These are phyloP conservation scores for Heteractis magnifica DNA, from an alignment of 92 coral and sea anemone genomes.

Conservation along the genomic window DNA sequence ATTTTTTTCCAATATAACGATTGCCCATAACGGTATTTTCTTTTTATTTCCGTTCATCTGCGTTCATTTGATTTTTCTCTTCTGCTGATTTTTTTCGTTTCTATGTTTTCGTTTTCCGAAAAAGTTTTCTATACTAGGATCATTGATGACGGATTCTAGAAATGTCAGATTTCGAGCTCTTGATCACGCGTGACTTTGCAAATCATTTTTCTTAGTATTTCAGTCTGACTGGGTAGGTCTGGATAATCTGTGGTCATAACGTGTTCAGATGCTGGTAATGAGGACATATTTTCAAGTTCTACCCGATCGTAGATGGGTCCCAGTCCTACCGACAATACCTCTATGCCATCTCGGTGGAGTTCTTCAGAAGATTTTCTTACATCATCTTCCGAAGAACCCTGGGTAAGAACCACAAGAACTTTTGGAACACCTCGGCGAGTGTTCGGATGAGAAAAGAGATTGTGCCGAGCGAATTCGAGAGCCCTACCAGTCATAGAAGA, in stretches of 20 bases:
- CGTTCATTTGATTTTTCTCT: too few relatives aligned
- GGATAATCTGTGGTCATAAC: slow-evolving; percentile 51
- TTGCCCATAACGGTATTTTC: too few relatives aligned
- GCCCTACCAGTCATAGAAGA: slow-evolving; percentile 60
- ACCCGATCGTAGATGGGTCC: slow-evolving; percentile 48
- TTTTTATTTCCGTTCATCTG: too few relatives aligned
- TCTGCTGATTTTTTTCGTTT: not conserved
- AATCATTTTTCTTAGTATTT: slow-evolving; percentile 51
- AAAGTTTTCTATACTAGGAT: too few relatives aligned
- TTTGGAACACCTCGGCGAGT: slow-evolving; percentile 50
- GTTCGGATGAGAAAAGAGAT: slow-evolving; percentile 44
- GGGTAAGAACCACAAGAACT: slow-evolving; percentile 57
- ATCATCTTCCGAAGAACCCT: slow-evolving; percentile 51
- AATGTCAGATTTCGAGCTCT: slow-evolving; percentile 9
- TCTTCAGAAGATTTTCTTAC: slow-evolving; percentile 45
- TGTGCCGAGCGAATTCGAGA: slow-evolving; percentile 42
- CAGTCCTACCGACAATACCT: slow-evolving; percentile 64
- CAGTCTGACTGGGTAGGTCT: slow-evolving; percentile 32
- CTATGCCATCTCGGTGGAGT: slow-evolving; percentile 55
- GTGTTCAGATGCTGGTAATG: slow-evolving; percentile 42
- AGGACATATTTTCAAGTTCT: slow-evolving; percentile 50
- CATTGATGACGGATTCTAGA: too few relatives aligned
- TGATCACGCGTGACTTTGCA: slow-evolving; percentile 35
- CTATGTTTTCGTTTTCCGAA: too few relatives aligned
- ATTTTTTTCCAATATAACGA: too few relatives aligned